Base-by-base conservation (phyloP, 2,797 vertebrate genomes). In the Potorous gilbertii region DNA sequence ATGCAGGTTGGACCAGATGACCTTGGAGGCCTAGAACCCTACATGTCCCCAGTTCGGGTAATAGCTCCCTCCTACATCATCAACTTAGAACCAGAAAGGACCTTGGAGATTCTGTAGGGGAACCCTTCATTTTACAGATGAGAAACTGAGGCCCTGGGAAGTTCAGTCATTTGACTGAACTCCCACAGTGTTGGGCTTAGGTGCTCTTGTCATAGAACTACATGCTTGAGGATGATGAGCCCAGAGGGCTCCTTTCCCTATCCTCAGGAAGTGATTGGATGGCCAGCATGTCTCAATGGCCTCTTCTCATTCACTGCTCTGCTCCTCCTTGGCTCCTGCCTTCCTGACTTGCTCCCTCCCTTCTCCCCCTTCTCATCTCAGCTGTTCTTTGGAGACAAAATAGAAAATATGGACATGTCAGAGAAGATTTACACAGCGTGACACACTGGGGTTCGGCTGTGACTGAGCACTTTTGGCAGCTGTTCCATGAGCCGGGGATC, bases 381-480 rank as follows among this genome's bases (percentile, higher is more conserved):
- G 91, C 56, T 92, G 52, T 56, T 96, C 95, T 97, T 96, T 27
- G 90, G 94, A 97, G 95, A 95, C 94, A 93, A 94, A 92, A 92
- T 87, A 89, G 90, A 97, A 98, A 94, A 95, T 29, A 0, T 12
- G 95, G 97, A 90, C 54, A 54, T 56, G 74, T 54, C 90, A 93
- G 95, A 89, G 94, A 92, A 94, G 92, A 93, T 94, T 93, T 91
- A n/a, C 28, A 55, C 50, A 87, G 0, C 0, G 0, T 52, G 81
- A 90, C 93, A 92, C 91, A 52, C 74, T 27, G 24, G 74, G 56
- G 94, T 95, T 93, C 2, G 16, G 59, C 29, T 91, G 93, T 62
- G 95, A 56, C 24, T 29, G 92, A 94, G 57, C 91, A 92, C 0
- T 5, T 11, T 96, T 97, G 96, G 92, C 56, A 34, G 34, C 94